Evolutionary conservation across 2,888 invertebrate species (phyloP), one percentile per base, ranked within the genome.

Genomic region (Congeria kusceri): DNA sequence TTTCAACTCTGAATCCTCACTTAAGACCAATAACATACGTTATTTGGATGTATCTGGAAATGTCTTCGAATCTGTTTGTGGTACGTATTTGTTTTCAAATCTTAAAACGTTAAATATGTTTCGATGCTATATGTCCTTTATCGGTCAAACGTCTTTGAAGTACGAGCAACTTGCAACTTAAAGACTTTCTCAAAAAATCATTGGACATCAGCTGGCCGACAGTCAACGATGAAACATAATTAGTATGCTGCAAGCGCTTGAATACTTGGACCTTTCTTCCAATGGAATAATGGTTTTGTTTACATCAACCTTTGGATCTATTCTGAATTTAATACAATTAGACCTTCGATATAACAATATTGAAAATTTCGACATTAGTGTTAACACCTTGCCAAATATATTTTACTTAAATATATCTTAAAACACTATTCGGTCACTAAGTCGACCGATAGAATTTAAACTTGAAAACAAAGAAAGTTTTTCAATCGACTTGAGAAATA

Each of bases 321-420:
- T 68, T 25, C 9, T 23, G 3, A 23, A 58, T 15, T 53, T 70
- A 15, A 46, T 53, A 28, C 39, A 13, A n/a, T 49, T 81, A 3
- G 65, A 77, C 39, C 47, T 81, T 7, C 67, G 76, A n/a, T 46
- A 29, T 18, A 81, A 81, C 57, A 67, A 20, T 18, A 58, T 81
- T 18, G 47, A 74, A 5, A 46, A 44, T n/a, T 62, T 53, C 13
- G 32, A 29, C 11, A 25, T 81, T 0, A 20, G 56, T 18, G 20
- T 59, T 11, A n/a, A 20, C 1, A n/a, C 53, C 13, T 58, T 80
- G 29, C 25, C 27, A 3, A 74, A 61, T 64, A 53, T 81, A 11
- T 23, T 63, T 4, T 4, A 53, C 15, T n/a, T 81, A 7, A 58
- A 81, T 59, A 20, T 81, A 13, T 23, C 47, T 0, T n/a, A 18